These are phyloP conservation scores for Semnopithecus entellus DNA, from an alignment of 2,113 vertebrate genomes.

Conservation along the genomic window DNA sequence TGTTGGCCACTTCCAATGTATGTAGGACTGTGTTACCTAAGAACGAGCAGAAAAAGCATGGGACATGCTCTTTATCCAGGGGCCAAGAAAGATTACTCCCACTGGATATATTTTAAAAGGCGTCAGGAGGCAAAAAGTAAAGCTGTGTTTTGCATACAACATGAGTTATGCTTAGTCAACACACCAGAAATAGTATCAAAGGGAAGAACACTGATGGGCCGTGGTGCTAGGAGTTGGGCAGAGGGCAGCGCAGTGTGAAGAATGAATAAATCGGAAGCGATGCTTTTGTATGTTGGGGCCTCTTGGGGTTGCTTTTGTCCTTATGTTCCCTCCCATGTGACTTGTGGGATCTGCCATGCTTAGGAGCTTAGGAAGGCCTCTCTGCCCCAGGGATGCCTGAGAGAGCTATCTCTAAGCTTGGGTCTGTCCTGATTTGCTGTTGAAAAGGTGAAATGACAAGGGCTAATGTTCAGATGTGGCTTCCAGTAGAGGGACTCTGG, in stretches of 20 bases:
- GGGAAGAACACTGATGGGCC: not conserved
- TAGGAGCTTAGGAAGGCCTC: not conserved
- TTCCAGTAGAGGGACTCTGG: not conserved
- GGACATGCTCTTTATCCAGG: not conserved
- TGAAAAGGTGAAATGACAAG: not conserved
- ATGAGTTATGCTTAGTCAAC: not conserved
- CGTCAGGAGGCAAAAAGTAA: not conserved
- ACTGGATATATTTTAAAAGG: not conserved
- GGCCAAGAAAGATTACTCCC: not conserved
- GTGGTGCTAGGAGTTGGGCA: not conserved
- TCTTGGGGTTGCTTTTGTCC: not conserved
- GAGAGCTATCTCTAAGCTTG: not conserved
- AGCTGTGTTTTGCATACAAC: not conserved
- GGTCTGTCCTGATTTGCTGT: not conserved
- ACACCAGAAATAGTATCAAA: not conserved
- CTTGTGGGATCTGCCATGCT: not conserved
- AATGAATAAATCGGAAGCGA: not conserved
- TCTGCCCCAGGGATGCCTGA: not conserved
- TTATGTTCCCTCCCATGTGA: rapidly evolving
- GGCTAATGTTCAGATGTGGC: not conserved
- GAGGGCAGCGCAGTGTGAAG: not conserved
- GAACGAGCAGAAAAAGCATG: not conserved
- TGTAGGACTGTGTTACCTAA: not conserved
- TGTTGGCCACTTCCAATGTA: not conserved
- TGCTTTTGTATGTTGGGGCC: not conserved